Percentiles rank a stretch among this genome's conserved stretches.
These are phyloP conservation scores for Hermetia illucens DNA, from an alignment of 1,140 invertebrate genomes.

Conservation along the genomic window DNA sequence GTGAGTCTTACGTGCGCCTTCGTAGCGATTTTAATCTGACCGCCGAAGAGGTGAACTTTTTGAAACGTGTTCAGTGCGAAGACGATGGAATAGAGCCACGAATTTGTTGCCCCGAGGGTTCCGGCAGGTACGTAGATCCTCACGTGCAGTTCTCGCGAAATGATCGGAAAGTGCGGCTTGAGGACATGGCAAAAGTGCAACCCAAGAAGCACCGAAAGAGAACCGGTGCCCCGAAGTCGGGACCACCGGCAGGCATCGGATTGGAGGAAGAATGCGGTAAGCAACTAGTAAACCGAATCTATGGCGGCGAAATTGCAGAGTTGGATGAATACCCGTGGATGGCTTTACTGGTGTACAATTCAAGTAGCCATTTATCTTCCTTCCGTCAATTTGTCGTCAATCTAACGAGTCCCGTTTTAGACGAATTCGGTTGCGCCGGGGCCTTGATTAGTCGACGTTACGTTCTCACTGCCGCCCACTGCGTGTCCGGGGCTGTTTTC, in stretches of 20 bases:
- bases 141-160: constrained; percentile 20
- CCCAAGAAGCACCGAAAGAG: constrained; percentile 20
- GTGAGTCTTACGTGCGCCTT: constrained; percentile 21
- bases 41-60: constrained; percentile 24
- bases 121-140: constrained; percentile 22
- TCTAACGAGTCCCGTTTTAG: constrained; percentile 8
- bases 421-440: constrained; percentile 37
- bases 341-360: constrained; percentile 47
- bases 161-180: constrained; percentile 8
- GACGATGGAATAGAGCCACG: constrained; percentile 7
- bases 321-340: constrained; percentile 51
- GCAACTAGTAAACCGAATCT: constrained; percentile 28
- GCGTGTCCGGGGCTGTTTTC: constrained; percentile 43
- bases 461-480: constrained; percentile 71
- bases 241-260: constrained; percentile 9
- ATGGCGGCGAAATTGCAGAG: constrained; percentile 34
- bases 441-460: constrained; percentile 41
- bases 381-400: not conserved
- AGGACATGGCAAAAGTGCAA: constrained; percentile 22
- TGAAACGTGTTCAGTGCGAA: constrained; percentile 26
- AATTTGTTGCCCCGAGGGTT: constrained; percentile 24
- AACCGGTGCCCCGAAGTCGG: constrained; percentile 18
- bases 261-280: constrained; percentile 28
- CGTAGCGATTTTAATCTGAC: constrained; percentile 20
- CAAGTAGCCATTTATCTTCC: constrained; percentile 12